Conservation (phyloP, 2,797 vertebrate genomes). For the Gephyroberyx darwinii region DNA sequence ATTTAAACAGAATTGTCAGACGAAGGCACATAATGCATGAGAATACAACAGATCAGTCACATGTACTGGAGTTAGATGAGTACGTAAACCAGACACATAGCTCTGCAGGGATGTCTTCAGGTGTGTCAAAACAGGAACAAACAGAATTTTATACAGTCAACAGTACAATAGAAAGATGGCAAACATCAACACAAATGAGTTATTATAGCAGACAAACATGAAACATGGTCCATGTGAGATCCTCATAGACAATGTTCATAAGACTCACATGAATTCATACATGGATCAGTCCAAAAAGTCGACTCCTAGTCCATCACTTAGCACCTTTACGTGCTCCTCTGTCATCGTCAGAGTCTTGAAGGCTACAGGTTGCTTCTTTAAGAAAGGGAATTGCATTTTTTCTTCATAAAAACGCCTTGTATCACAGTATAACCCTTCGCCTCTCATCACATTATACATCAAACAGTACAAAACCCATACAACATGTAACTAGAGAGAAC, state of each 20-base stretch:
- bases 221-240: constrained; percentile 54
- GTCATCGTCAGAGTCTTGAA: constrained; percentile 38
- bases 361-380: constrained; percentile 32
- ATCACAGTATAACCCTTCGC: constrained; percentile 72
- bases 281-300: constrained; percentile 51
- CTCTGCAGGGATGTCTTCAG: constrained; percentile 52
- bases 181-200: constrained; percentile 41
- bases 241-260: constrained; percentile 37
- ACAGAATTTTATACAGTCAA: constrained; percentile 34
- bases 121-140: constrained; percentile 42
- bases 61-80: constrained; percentile 53
- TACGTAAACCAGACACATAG: constrained; percentile 69
- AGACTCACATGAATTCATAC: constrained; percentile 51
- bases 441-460: constrained; percentile 62
- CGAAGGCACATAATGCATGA: constrained; percentile 74
- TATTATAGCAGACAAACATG: constrained; percentile 59
- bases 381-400: constrained; percentile 48
- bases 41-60: constrained; percentile 66
- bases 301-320: constrained; percentile 44
- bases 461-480: constrained; percentile 37
- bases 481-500: constrained; percentile 37
- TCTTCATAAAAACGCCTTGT: constrained; percentile 39
- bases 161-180: constrained; percentile 34
- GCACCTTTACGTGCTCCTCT: constrained; percentile 35
- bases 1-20: constrained; percentile 73